phyloP scores from a whole-genome alignment of 1,140 invertebrate species.

The Ganaspis sp. region DNA sequence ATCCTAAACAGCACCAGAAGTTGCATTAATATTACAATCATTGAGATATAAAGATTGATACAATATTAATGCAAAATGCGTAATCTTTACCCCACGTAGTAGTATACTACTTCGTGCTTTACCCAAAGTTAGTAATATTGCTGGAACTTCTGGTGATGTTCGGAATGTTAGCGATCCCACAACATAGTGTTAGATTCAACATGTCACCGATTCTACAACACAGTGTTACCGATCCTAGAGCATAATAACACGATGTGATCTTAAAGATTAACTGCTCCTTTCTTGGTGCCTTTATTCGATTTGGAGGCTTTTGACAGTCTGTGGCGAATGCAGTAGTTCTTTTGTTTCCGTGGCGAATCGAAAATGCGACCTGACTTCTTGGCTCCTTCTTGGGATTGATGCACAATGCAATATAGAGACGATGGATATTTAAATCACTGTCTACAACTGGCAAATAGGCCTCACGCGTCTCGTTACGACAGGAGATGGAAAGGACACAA shows the following conservation, averaged over 20 bases:
- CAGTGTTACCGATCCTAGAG: too few species aligned
- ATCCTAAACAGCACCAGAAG: neutral
- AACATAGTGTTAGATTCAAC: too few species aligned
- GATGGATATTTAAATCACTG: conserved; percentile 31
- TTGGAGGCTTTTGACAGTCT: conserved; percentile 51
- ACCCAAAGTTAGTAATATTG: too few species aligned
- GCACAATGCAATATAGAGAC: neutral
- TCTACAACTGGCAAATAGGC: conserved; percentile 17
- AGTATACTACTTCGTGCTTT: too few species aligned
- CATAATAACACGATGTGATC: neutral
- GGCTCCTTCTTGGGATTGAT: conserved; percentile 18
- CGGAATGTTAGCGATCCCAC: too few species aligned
- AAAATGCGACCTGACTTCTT: conserved; percentile 45
- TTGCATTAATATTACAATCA: too few species aligned
- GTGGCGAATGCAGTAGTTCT: conserved; percentile 59
- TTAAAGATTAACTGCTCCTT: conserved; percentile 15
- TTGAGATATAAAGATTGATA: too few species aligned
- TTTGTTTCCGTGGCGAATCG: conserved; percentile 57
- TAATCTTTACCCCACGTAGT: too few species aligned
- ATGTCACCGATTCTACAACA: too few species aligned
- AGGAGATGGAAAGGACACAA: neutral
- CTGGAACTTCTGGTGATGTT: too few species aligned
- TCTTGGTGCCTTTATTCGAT: neutral
- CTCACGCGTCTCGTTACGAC: conserved; percentile 14
- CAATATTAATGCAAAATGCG: too few species aligned